Evolutionary conservation across 2,888 invertebrate genomes (phyloP).

Genomic region (Patella depressa): DNA sequence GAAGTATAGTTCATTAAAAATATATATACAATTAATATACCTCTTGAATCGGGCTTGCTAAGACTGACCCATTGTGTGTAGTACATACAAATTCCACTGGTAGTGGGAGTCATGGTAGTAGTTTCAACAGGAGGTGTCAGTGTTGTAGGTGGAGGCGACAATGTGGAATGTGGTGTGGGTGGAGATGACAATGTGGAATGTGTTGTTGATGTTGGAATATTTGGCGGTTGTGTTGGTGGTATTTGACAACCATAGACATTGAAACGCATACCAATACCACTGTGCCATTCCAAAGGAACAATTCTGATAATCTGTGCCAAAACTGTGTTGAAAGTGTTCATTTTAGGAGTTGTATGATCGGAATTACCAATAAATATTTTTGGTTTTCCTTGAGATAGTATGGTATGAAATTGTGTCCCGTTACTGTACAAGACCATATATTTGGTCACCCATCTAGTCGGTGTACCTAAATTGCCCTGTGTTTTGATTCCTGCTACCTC

Average conservation of each 20-base stretch:
- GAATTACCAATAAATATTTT: conserved; percentile 49
- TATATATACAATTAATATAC: background rate
- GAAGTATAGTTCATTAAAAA: too few relatives aligned
- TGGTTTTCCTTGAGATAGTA: conserved; percentile 35
- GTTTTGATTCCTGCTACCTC: conserved; percentile 50
- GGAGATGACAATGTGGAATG: conserved; percentile 14
- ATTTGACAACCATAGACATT: conserved; percentile 55
- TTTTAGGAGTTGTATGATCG: conserved; percentile 47
- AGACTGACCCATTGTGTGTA: conserved; percentile 62
- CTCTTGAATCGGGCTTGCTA: conserved; percentile 41
- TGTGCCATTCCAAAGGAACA: conserved; percentile 53
- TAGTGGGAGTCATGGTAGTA: conserved; percentile 8
- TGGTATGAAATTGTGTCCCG: conserved; percentile 48
- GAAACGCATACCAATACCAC: conserved; percentile 52
- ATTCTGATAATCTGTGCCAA: conserved; percentile 47
- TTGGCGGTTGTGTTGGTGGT: conserved; percentile 42
- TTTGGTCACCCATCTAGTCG: conserved; percentile 50
- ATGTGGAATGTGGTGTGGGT: background rate
- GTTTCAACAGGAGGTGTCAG: background rate
- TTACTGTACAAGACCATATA: conserved; percentile 54
- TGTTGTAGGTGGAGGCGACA: background rate
- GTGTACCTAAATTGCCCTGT: conserved; percentile 47
- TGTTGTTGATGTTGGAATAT: conserved; percentile 29
- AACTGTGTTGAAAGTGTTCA: conserved; percentile 43
- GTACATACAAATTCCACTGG: conserved; percentile 48